These are phyloP conservation scores for Lycocerus yunnanus DNA, from an alignment of 2,888 invertebrate genomes.

Conservation along the genomic window DNA sequence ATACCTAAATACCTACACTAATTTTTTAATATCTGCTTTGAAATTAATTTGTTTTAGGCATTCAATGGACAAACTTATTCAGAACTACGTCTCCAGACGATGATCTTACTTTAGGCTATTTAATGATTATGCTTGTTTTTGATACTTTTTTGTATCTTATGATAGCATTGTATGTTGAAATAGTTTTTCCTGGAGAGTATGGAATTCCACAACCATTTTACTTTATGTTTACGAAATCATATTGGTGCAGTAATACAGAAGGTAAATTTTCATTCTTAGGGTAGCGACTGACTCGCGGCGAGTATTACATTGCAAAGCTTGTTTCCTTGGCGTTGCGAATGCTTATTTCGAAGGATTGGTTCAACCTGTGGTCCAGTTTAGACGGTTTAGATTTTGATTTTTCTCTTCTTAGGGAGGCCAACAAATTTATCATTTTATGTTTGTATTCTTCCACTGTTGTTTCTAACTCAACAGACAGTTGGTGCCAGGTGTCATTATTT, in stretches of 20 bases:
- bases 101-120: conserved; percentile 68
- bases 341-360: too few species aligned
- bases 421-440: too few species aligned
- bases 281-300: too few species aligned
- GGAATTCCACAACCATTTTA: background rate
- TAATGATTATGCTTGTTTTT: conserved; percentile 73
- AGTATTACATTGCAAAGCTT: too few species aligned
- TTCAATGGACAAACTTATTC: conserved; percentile 69
- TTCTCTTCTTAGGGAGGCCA: too few species aligned
- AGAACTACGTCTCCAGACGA: conserved; percentile 68
- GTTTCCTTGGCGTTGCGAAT: too few species aligned
- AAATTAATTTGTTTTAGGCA: conserved; percentile 49
- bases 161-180: conserved; percentile 84
- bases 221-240: background rate
- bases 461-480: too few species aligned
- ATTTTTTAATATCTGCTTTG: background rate
- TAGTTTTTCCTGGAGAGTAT: conserved; percentile 74
- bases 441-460: too few species aligned
- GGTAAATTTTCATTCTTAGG: background rate
- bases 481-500: too few species aligned
- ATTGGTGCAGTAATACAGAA: background rate
- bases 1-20: background rate
- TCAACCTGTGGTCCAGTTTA: too few species aligned
- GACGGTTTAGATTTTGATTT: too few species aligned
- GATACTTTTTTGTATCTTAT: conserved; percentile 73